These are phyloP conservation scores for Lacerta bilineata DNA, from an alignment of 2,797 vertebrate species.

Conservation along the genomic window DNA sequence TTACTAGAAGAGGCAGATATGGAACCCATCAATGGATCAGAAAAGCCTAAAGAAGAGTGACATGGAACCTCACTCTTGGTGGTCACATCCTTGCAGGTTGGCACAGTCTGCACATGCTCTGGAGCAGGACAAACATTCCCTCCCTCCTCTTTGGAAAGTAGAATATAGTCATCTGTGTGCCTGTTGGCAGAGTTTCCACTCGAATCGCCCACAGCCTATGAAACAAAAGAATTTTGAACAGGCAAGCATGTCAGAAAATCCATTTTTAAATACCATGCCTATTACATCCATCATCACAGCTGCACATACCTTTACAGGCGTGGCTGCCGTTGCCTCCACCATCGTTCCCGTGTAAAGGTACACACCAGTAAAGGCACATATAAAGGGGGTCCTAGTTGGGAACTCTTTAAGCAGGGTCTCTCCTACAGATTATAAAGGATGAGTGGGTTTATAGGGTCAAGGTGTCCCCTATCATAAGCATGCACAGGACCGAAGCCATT, in stretches of 20 bases:
- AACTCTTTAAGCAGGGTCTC: slow-evolving; percentile 27
- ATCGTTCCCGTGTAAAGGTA: slow-evolving; percentile 29
- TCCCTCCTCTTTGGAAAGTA: slow-evolving; percentile 90
- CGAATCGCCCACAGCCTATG: slow-evolving; percentile 65
- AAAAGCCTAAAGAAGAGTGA: slow-evolving; percentile 82
- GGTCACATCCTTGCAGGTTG: slow-evolving; percentile 76
- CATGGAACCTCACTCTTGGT: slow-evolving; percentile 59
- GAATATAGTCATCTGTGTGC: slow-evolving; percentile 91
- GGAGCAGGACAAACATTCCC: slow-evolving; percentile 49
- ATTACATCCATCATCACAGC: background rate
- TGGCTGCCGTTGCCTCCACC: slow-evolving; percentile 12
- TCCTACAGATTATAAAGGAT: slow-evolving; percentile 47
- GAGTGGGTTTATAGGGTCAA: slow-evolving; percentile 26
- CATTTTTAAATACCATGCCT: background rate
- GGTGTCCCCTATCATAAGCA: slow-evolving; percentile 17
- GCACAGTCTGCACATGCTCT: slow-evolving; percentile 68
- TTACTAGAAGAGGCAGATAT: slow-evolving; percentile 89
- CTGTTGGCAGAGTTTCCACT: slow-evolving; percentile 77
- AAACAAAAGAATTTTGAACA: slow-evolving; percentile 23
- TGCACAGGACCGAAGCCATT: background rate
- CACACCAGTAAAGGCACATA: slow-evolving; percentile 31
- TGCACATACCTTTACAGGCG: slow-evolving; percentile 37
- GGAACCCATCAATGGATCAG: slow-evolving; percentile 88
- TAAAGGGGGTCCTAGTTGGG: slow-evolving; percentile 36
- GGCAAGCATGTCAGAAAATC: background rate